A percentile compares a stretch with the other conserved stretches of the same genome.
Conservation (phyloP, 2,888 invertebrate species). For the Dynastes tityus region DNA sequence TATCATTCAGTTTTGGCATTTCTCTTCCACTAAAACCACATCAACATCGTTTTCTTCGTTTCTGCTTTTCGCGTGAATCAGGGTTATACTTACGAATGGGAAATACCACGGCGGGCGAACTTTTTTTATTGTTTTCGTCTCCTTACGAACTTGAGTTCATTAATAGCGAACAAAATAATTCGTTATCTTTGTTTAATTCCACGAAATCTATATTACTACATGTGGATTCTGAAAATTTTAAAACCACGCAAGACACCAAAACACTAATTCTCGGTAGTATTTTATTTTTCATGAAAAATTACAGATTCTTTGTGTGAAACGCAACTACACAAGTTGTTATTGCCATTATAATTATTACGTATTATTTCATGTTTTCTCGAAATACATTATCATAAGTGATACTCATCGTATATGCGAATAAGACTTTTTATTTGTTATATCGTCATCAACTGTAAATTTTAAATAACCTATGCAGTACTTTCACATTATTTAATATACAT, state of each 20-base stretch:
- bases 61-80: conserved; percentile 51
- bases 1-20: conserved; percentile 48
- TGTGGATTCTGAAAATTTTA: conserved; percentile 26
- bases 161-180: conserved; percentile 23
- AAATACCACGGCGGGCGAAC: conserved; percentile 28
- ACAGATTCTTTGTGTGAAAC: conserved; percentile 4
- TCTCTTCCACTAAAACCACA: conserved; percentile 33
- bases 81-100: conserved; percentile 49
- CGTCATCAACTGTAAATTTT: conserved; percentile 37
- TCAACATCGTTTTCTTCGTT: neutral
- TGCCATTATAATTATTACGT: conserved; percentile 10
- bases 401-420: too few relatives aligned
- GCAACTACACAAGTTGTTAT: conserved; percentile 9
- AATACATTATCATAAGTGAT: neutral
- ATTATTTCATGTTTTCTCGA: conserved; percentile 9
- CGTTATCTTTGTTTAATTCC: conserved; percentile 42
- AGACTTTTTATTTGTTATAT: neutral
- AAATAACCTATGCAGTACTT: conserved; percentile 41
- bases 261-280: conserved; percentile 7
- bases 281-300: conserved; percentile 5
- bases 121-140: neutral
- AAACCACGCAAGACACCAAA: neutral
- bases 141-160: conserved; percentile 3
- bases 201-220: conserved; percentile 29
- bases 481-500: conserved; percentile 43